Evolutionary conservation across 2,113 vertebrate genomes (phyloP), one percentile per base, ranked within the genome.

Genomic region (Paramisgurnus dabryanus): DNA sequence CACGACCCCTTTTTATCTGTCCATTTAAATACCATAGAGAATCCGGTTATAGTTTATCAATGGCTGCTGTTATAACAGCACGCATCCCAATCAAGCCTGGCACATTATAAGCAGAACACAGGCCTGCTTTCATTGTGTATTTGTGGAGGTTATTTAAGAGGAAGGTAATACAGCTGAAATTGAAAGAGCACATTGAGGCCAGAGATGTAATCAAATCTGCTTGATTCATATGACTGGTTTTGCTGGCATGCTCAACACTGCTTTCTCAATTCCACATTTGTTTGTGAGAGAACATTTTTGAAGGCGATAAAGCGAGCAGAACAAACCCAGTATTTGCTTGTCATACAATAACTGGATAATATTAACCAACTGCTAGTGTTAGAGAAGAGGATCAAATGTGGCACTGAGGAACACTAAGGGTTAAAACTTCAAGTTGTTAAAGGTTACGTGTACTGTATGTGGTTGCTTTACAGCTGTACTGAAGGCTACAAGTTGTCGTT

Each of bases 131-230:
- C 71, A 76, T 49, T 50, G 55, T 72, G 43, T 53, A 47, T 67
- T 18, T 57, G 69, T 68, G 45, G 13, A 41, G 4, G 27, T 41
- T 80, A 18, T 73, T 66, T 57, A 50, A 73, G 78, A 43, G 15
- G 61, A 73, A 80, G 60, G 78, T 80, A 66, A 49, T 47, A 17
- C 27, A 73, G 47, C 49, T 64, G 27, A 66, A 71, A 82, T 18
- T 66, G 60, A 82, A 78, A 71, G 74, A 71, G 39, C 80, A 71
- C 80, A 82, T 65, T 78, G 49, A 65, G 40, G 67, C 47, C 39
- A 78, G 67, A 77, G 61, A 80, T 77, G 47, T 71, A 77, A 77
- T 70, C 73, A 70, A 41, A 77, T 61, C 72, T 47, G 57, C 5
- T 74, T 74, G 71, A 63, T 40, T 76, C 73, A 76, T 77, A 57